These are phyloP conservation scores for Stictonetta naevosa DNA, from an alignment of 2,113 vertebrate genomes.

Conservation along the genomic window DNA sequence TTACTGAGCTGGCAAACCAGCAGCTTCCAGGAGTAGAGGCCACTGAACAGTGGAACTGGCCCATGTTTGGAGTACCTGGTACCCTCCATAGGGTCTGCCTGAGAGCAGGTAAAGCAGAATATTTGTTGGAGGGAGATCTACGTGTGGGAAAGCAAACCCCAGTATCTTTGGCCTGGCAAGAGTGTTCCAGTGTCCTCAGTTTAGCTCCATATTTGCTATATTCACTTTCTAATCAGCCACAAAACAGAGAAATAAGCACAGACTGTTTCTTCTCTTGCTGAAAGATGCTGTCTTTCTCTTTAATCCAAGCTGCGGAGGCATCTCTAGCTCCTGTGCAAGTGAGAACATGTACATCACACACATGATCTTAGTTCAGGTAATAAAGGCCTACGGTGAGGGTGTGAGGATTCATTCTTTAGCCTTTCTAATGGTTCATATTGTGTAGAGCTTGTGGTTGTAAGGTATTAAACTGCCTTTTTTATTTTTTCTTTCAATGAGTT, in stretches of 20 bases:
- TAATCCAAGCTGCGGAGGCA: background rate
- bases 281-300: background rate
- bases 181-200: background rate
- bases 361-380: background rate
- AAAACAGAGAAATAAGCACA: background rate
- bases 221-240: background rate
- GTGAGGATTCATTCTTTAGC: background rate
- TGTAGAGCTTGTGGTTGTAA: background rate
- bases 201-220: background rate
- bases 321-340: accelerated
- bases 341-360: accelerated
- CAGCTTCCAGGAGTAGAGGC: background rate
- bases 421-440: background rate
- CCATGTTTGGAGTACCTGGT: background rate
- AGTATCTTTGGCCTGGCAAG: background rate
- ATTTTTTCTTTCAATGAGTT: background rate
- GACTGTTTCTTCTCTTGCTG: background rate
- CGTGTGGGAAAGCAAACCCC: background rate
- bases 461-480: background rate
- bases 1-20: background rate
- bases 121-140: background rate
- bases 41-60: background rate
- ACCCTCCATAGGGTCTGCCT: background rate
- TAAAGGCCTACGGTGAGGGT: background rate
- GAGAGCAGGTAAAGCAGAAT: background rate